phyloP scores from a whole-genome alignment of 2,113 vertebrate species.

The Myodes glareolus region DNA sequence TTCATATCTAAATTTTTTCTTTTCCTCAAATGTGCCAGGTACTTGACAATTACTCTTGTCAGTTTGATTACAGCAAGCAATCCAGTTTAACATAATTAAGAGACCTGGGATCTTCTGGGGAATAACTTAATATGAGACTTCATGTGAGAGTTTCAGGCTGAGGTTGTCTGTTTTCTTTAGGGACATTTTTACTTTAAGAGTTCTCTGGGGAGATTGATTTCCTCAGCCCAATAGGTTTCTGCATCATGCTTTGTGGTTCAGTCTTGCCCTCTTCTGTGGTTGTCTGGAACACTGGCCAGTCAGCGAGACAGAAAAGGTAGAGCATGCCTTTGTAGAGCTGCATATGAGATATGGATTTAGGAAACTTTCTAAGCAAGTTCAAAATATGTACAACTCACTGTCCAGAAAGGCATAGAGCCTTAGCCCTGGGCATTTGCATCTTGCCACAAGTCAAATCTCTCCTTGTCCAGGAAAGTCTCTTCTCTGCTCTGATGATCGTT shows the following conservation, averaged over 20 bases:
- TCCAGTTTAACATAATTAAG: background rate
- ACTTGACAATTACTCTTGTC: background rate
- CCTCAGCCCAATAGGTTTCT: background rate
- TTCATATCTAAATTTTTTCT: background rate
- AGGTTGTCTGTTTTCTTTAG: background rate
- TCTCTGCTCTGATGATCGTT: background rate
- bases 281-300: background rate
- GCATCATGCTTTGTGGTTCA: no score
- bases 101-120: background rate
- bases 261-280: background rate
- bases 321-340: background rate
- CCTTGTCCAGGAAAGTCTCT: background rate
- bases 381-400: no score
- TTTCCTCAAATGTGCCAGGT: background rate
- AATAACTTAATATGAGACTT: background rate
- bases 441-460: background rate
- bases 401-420: background rate
- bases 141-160: background rate
- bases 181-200: background rate
- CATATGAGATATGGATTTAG: background rate
- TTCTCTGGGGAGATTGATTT: background rate
- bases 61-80: background rate
- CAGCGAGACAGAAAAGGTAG: background rate
- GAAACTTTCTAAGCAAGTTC: background rate
- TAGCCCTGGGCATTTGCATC: fast-evolving